These are phyloP conservation scores for Platysteira castanea DNA, from an alignment of 2,113 vertebrate species.

Conservation along the genomic window DNA sequence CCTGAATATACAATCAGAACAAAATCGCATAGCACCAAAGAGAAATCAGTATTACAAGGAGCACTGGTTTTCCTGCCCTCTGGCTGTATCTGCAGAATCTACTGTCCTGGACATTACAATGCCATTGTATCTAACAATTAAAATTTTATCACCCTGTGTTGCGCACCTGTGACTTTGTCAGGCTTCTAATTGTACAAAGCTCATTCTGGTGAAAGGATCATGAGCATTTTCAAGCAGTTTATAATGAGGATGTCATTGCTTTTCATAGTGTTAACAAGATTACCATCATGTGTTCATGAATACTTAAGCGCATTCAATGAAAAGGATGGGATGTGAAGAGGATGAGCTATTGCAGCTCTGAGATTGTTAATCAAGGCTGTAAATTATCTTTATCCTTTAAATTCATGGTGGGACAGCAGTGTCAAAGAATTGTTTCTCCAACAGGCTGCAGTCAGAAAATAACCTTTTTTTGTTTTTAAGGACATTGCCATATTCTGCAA, in stretches of 20 bases:
- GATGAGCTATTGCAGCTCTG: conserved; percentile 38
- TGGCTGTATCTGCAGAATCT: neutral
- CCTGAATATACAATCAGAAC: neutral
- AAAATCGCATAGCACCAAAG: neutral
- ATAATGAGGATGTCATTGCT: conserved; percentile 70
- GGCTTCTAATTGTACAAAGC: conserved; percentile 67
- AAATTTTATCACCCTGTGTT: conserved; percentile 70
- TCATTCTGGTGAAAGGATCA: conserved; percentile 72
- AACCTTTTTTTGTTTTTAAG: neutral
- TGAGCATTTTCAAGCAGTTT: conserved; percentile 70
- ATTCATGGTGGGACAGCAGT: neutral
- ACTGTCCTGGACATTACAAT: neutral
- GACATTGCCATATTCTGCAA: neutral
- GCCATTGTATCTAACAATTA: conserved; percentile 49
- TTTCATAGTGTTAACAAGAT: conserved; percentile 73
- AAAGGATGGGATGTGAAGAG: conserved; percentile 51
- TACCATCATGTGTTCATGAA: conserved; percentile 68
- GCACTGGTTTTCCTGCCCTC: neutral
- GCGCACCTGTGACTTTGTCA: conserved; percentile 54
- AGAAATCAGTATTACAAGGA: conserved; percentile 6
- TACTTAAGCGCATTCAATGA: conserved; percentile 57
- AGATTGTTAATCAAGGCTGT: conserved; percentile 57
- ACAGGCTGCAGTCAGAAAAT: neutral
- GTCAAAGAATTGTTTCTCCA: neutral
- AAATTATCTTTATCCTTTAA: conserved; percentile 44